A percentile compares a stretch with the other conserved stretches of the same genome.
These are phyloP conservation scores for Samia ricini DNA, from an alignment of 1,140 invertebrate species.

Conservation along the genomic window DNA sequence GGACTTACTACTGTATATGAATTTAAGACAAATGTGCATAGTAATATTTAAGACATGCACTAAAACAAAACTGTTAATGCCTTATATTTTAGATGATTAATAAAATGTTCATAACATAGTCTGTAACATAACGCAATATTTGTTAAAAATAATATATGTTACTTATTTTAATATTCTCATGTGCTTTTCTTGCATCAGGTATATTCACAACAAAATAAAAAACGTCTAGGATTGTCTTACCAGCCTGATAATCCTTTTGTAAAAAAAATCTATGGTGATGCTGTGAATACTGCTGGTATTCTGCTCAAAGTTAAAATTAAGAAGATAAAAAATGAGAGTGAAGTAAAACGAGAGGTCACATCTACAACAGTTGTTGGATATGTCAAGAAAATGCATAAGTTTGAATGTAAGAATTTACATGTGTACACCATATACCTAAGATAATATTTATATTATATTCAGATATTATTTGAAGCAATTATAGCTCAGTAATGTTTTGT, in stretches of 20 bases:
- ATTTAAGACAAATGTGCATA: no score
- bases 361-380: constrained; percentile 82
- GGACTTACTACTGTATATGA: no score
- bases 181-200: constrained; percentile 29
- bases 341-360: constrained; percentile 55
- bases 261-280: constrained; percentile 87
- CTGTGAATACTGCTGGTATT: constrained; percentile 81
- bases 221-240: constrained; percentile 87
- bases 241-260: constrained; percentile 91
- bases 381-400: constrained; percentile 84
- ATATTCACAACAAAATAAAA: constrained; percentile 74
- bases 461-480: no score
- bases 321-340: constrained; percentile 49
- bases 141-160: background rate
- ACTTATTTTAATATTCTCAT: background rate
- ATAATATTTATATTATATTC: no score
- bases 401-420: constrained; percentile 81
- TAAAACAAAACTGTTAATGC: no score
- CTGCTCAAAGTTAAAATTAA: constrained; percentile 86
- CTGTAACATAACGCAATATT: background rate
- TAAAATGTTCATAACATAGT: background rate
- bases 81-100: no score
- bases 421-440: no score
- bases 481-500: no score
- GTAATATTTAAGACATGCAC: no score